These are phyloP conservation scores for Myiotriccus ornatus DNA, from an alignment of 2,797 vertebrate genomes.

Conservation along the genomic window DNA sequence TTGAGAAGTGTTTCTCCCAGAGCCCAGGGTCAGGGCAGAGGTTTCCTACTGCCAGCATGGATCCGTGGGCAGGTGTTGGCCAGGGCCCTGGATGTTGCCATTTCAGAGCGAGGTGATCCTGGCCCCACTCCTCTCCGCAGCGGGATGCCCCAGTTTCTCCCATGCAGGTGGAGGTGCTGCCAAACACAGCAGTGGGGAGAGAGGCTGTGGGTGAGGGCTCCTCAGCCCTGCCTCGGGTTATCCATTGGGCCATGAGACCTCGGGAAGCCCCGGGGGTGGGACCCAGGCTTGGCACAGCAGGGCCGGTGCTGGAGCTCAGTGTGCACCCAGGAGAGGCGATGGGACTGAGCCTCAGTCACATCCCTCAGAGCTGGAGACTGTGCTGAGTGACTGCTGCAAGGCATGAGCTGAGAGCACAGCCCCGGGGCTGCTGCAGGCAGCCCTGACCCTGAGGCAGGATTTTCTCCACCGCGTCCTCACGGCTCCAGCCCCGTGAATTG, in stretches of 20 bases:
- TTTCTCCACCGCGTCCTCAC: fast-evolving
- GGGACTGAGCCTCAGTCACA: fast-evolving
- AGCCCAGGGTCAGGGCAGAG: conserved; percentile 38
- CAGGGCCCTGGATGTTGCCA: background rate
- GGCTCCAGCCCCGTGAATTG: background rate
- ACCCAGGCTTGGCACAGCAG: background rate
- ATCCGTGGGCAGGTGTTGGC: background rate
- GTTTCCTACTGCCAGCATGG: background rate
- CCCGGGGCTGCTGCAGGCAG: background rate
- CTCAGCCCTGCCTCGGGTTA: background rate
- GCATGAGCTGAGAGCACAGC: background rate
- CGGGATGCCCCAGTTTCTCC: background rate
- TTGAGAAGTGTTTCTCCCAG: background rate
- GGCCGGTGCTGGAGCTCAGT: fast-evolving
- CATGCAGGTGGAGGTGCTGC: fast-evolving
- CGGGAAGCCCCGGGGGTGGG: fast-evolving
- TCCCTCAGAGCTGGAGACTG: background rate
- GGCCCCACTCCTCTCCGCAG: fast-evolving
- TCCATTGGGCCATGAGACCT: fast-evolving
- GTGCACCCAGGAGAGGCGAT: fast-evolving
- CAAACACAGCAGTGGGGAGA: background rate
- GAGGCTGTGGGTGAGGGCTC: background rate
- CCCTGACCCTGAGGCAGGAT: background rate
- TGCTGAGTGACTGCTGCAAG: background rate
- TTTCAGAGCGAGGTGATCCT: fast-evolving